Evolutionary conservation across 1,140 invertebrate genomes (phyloP).

Genomic region (Sycobia sp.): DNA sequence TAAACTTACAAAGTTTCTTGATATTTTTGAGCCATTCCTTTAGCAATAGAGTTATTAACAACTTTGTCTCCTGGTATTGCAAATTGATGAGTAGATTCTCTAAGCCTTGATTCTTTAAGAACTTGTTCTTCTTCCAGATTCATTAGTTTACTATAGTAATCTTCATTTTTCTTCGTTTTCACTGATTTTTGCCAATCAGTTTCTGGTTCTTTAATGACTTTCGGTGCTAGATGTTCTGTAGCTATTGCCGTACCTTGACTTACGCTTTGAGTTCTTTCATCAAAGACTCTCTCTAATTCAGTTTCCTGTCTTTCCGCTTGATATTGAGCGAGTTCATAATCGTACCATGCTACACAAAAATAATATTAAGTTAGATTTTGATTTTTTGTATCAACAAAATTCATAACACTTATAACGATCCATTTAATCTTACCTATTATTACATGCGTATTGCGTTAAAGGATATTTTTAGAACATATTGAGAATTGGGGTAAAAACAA

Average conservation of each 20-base stretch:
- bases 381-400: background rate
- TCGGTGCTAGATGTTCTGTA: slow-evolving; percentile 69
- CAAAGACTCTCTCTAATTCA: slow-evolving; percentile 85
- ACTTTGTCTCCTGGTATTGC: slow-evolving; percentile 84
- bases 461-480: background rate
- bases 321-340: slow-evolving; percentile 82
- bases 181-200: slow-evolving; percentile 85
- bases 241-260: slow-evolving; percentile 68
- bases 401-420: slow-evolving; percentile 18
- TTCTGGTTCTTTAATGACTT: slow-evolving; percentile 73
- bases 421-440: slow-evolving; percentile 16
- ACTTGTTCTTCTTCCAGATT: slow-evolving; percentile 84
- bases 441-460: slow-evolving; percentile 25
- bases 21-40: slow-evolving; percentile 84
- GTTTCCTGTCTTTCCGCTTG: slow-evolving; percentile 82
- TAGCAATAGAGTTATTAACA: slow-evolving; percentile 75
- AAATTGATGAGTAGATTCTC: slow-evolving; percentile 80
- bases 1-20: slow-evolving; percentile 80
- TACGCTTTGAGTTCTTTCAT: slow-evolving; percentile 76
- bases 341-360: slow-evolving; percentile 84
- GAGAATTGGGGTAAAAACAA: background rate
- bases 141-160: slow-evolving; percentile 83
- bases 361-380: slow-evolving; percentile 20
- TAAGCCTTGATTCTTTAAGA: slow-evolving; percentile 77
- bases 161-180: slow-evolving; percentile 81